Evolutionary conservation across 92 coral and sea anemone genomes (phyloP).

Genomic region (Micromussa lordhowensis): DNA sequence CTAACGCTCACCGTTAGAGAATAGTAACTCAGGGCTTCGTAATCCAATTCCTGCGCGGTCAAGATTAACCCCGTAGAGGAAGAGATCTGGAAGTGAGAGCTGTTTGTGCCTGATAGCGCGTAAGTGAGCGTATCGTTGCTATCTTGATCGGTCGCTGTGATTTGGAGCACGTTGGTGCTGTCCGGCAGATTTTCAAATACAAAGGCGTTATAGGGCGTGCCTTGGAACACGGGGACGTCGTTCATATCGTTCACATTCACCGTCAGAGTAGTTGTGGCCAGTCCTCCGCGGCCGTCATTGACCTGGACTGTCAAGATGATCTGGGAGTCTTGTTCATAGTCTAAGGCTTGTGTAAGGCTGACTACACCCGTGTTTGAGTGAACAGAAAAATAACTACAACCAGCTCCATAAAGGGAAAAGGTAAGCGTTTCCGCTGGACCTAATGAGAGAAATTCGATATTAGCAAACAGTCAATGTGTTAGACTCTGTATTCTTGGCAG

Average conservation of each 20-base stretch:
- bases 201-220: slow-evolving; percentile 58
- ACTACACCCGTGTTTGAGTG: slow-evolving; percentile 73
- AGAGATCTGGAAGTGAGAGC: slow-evolving; percentile 68
- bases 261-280: slow-evolving; percentile 63
- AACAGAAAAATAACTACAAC: slow-evolving; percentile 61
- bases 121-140: slow-evolving; percentile 47
- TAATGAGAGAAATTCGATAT: slow-evolving; percentile 2
- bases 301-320: slow-evolving; percentile 66
- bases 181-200: slow-evolving; percentile 56
- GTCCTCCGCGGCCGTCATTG: slow-evolving; percentile 71
- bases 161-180: slow-evolving; percentile 60
- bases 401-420: slow-evolving; percentile 67
- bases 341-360: slow-evolving; percentile 64
- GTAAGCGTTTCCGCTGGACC: slow-evolving; percentile 66
- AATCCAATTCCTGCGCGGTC: slow-evolving; percentile 60
- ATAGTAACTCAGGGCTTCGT: slow-evolving; percentile 57
- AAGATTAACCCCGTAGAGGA: slow-evolving; percentile 63
- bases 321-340: slow-evolving; percentile 65
- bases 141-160: slow-evolving; percentile 69
- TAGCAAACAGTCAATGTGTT: neutral
- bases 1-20: slow-evolving; percentile 53
- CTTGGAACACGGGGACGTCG: slow-evolving; percentile 64
- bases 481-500: neutral
- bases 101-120: slow-evolving; percentile 64
- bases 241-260: slow-evolving; percentile 59